Percentiles rank a stretch among this genome's conserved stretches.
These are phyloP conservation scores for Druon quercuslanigerum DNA, from an alignment of 1,140 invertebrate genomes.

Conservation along the genomic window DNA sequence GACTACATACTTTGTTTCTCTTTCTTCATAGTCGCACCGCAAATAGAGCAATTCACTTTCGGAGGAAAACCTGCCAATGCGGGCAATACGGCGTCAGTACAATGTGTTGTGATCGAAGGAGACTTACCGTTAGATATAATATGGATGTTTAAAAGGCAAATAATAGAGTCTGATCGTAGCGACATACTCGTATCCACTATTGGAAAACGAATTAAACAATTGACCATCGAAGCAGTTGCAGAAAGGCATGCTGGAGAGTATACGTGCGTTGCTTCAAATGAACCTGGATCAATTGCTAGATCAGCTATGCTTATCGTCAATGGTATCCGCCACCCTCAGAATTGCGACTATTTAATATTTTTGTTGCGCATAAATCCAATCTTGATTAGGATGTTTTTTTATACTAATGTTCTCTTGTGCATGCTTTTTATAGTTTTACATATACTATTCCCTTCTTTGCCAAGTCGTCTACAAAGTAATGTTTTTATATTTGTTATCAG, in stretches of 20 bases:
- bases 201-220: conserved; percentile 76
- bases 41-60: conserved; percentile 82
- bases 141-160: conserved; percentile 78
- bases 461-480: too few relatives aligned
- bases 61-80: conserved; percentile 83
- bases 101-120: conserved; percentile 83
- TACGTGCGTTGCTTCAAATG: conserved; percentile 86
- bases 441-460: too few relatives aligned
- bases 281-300: conserved; percentile 81
- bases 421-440: too few relatives aligned
- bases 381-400: too few relatives aligned
- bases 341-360: too few relatives aligned
- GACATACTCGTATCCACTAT: conserved; percentile 72
- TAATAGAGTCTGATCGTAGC: conserved; percentile 60
- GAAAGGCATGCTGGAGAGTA: conserved; percentile 86
- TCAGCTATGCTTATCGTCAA: conserved; percentile 84
- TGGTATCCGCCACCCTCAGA: conserved; percentile 75
- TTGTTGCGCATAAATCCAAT: too few relatives aligned
- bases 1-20: too few relatives aligned
- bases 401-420: too few relatives aligned
- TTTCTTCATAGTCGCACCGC: conserved; percentile 74
- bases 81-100: conserved; percentile 83
- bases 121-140: conserved; percentile 82
- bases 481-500: too few relatives aligned
- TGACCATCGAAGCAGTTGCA: conserved; percentile 85